Base-by-base conservation (phyloP, 2,888 invertebrate genomes). In the Tetranychus piercei region DNA sequence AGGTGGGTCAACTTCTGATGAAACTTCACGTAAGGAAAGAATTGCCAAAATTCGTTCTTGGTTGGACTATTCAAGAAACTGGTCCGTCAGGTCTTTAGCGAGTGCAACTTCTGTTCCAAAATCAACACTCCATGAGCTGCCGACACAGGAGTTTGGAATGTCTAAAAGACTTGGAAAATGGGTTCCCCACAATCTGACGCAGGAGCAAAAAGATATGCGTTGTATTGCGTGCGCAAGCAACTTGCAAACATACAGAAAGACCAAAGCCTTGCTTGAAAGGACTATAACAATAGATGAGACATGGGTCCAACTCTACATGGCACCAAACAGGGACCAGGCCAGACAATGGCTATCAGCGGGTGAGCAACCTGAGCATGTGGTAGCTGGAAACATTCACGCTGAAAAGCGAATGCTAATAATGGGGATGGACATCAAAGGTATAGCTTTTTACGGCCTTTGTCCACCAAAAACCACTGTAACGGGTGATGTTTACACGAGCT, bases 181-280 rank as follows among this genome's bases (percentile, higher is more conserved):
- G 55, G 55, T 55, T 2, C 55, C 55, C 15, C 0, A 55, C 6
- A 55, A 55, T 3, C 7, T 55, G 74, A 81, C 90, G 88, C 11
- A 0, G 15, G 55, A 55, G 15, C 55, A 55, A 6, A 55, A 55
- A 55, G 55, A 55, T 15, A 15, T 55, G 55, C 55, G 55, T 3
- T 9, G 9, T 15, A 55, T 55, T 2, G 15, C 9, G 55, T 55
- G 55, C 34, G 34, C 34, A 34, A 34, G 34, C 3, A 34, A 34
- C 34, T 34, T 34, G 4, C 11, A 55, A 1, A 55, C 15, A 2
- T 15, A 15, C 7, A 15, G 11, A 9, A 55, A 55, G 15, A 15
- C 9, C 55, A 55, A 55, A 55, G 5, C 15, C 2, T 9, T 15
- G 11, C 9, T 55, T 2, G 55, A 55, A 55, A 3, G 15, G 5